Evolutionary conservation across 2,113 vertebrate species (phyloP), one percentile per base, ranked within the genome.

Genomic region (Lutjanus erythropterus): DNA sequence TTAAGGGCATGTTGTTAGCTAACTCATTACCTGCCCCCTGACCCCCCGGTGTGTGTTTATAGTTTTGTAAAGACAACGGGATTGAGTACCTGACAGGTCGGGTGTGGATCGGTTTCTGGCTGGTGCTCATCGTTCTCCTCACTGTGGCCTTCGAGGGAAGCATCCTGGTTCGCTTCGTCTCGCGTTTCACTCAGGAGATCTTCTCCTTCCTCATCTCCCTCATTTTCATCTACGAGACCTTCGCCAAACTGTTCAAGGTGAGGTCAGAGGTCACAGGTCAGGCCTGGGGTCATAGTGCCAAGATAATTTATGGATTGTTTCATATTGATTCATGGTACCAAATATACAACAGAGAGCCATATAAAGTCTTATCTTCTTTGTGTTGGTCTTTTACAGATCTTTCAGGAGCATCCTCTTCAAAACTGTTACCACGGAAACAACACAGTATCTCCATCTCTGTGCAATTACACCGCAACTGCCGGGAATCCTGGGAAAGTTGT

Each of bases 171-270:
- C 97, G 97, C 49, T 98, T 96, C 0, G 96, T 99, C 21, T 98
- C 97, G 5, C 96, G 97, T 25, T 98, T 98, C 92, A 98, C 97
- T 10, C 97, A 98, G 87, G 97, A 98, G 94, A 98, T 98, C 90
- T 98, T 98, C 23, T 96, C 97, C 71, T 96, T 97, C 87, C 96
- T 98, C 86, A 98, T 98, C 92, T 97, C 97, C 23, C 96, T 98
- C 86, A 98, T 98, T 85, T 98, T 98, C 94, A 98, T 98, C 95
- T 98, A 97, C 0, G 97, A 98, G 93, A 98, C 97, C 73, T 97
- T 97, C 75, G 95, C 91, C 81, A 98, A 98, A 72, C 89, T 98
- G n/a, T 59, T 92, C 80, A 97, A 97, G 96, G 97, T 97, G 56
- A 85, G 74, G 33, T 44, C 3, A 53, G 35, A 39, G 46, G 9